These are phyloP conservation scores for Xylocampa areola DNA, from an alignment of 2,888 invertebrate species.

Conservation along the genomic window DNA sequence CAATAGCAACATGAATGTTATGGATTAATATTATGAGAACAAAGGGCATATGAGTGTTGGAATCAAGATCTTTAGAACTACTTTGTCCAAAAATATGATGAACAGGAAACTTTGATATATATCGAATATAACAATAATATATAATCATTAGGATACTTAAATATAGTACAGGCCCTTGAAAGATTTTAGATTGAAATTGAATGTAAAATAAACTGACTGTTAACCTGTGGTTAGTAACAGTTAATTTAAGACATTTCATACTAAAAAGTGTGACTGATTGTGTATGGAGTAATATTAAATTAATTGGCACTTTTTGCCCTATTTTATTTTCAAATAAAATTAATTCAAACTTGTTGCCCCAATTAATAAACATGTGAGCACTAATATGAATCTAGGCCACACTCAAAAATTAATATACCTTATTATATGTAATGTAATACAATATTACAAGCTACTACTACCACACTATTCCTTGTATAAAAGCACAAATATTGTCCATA, in stretches of 20 bases:
- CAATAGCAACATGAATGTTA: no score
- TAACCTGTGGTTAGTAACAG: slow-evolving; percentile 1
- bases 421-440: slow-evolving; percentile 29
- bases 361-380: slow-evolving; percentile 12
- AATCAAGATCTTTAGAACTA: background rate
- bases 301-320: background rate
- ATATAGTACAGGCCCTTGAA: background rate
- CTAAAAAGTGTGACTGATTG: background rate
- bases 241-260: background rate
- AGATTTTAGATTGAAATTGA: background rate
- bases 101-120: background rate
- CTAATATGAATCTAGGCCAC: slow-evolving; percentile 7
- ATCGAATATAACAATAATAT: background rate
- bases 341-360: slow-evolving; percentile 2
- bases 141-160: background rate
- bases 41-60: background rate
- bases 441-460: slow-evolving; percentile 49
- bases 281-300: background rate
- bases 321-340: slow-evolving; percentile 3
- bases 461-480: slow-evolving; percentile 65
- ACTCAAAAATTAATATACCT: slow-evolving; percentile 35
- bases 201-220: background rate
- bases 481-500: slow-evolving; percentile 70
- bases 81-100: background rate
- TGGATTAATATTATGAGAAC: background rate